Evolutionary conservation across 1,140 invertebrate species (phyloP).

Genomic region (Cydia pomonella): DNA sequence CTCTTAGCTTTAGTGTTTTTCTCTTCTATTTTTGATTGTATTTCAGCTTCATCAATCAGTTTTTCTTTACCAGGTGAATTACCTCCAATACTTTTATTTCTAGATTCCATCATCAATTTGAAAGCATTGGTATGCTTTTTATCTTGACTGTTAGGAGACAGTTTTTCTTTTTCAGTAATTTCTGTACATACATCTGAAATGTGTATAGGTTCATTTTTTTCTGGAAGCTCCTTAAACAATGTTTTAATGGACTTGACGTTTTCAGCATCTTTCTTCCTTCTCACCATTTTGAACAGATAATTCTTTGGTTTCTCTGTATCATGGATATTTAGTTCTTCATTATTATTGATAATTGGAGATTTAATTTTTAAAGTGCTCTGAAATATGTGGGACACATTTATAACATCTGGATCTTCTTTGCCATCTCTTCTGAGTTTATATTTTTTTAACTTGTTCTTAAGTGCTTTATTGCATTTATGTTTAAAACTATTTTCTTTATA

Average conservation of each 20-base stretch:
- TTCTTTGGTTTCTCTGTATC: slow-evolving; percentile 51
- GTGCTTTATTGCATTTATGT: slow-evolving; percentile 54
- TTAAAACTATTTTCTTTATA: slow-evolving; percentile 60
- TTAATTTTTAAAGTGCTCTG: slow-evolving; percentile 57
- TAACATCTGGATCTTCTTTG: slow-evolving; percentile 65
- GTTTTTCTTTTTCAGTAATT: background rate
- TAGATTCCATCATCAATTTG: slow-evolving; percentile 83
- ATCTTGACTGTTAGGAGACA: slow-evolving; percentile 37
- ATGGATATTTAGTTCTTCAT: slow-evolving; percentile 36
- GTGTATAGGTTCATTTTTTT: background rate
- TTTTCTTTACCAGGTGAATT: slow-evolving; percentile 82
- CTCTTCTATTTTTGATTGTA: slow-evolving; percentile 51
- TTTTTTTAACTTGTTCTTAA: slow-evolving; percentile 68
- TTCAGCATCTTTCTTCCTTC: slow-evolving; percentile 44
- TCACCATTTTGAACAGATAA: slow-evolving; percentile 69
- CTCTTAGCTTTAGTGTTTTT: slow-evolving; percentile 76
- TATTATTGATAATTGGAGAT: slow-evolving; percentile 46
- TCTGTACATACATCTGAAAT: background rate
- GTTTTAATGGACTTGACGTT: slow-evolving; percentile 19
- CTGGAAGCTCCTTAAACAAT: slow-evolving; percentile 6
- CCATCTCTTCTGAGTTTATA: slow-evolving; percentile 70
- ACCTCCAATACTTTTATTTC: slow-evolving; percentile 82
- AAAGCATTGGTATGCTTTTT: slow-evolving; percentile 81
- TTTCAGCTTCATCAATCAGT: slow-evolving; percentile 43
- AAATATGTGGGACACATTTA: slow-evolving; percentile 67